Base-by-base conservation (phyloP, 1,140 invertebrate species). In the Scylla paramamosain region DNA sequence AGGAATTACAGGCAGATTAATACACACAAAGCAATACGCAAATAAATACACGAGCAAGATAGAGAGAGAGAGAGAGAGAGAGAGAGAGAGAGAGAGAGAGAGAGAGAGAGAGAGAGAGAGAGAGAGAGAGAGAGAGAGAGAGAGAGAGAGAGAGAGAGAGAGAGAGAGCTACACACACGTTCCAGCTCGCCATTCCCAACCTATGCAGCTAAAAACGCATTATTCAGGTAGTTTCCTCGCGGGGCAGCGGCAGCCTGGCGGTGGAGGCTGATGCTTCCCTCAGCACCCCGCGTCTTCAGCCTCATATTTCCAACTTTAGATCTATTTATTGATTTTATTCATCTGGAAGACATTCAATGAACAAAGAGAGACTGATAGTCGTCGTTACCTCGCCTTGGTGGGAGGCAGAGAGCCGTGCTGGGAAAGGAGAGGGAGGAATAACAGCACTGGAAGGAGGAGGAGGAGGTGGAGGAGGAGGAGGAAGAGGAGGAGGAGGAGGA, bases 21-120 rank as follows among this genome's bases (percentile, higher is more conserved):
- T 77, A 20, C 20, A 77, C n/a, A 77, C 39, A 39, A 39, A 39
- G 39, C 39, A 20, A 77, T 77, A 77, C 20, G n/a, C n/a, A n/a
- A 77, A 77, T 77, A 25, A n/a, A 77, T 77, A 77, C 20, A n/a
- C 8, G 25, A 77, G 67, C 20, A n/a, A n/a, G 67, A n/a, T 6
- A 77, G 67, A 25, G 25, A 77, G 67, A 77, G 67, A 77, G 67
- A 77, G 67, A 77, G 67, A 77, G 67, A 77, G 67, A 77, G 67
- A 77, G 67, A 77, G 67, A 77, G 67, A 77, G 67, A 77, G 67
- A 77, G 67, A 77, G 67, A 77, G 67, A 77, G 67, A 77, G 67
- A 77, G 67, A 77, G 67, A 77, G 67, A 77, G 67, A 77, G 67
- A 77, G 67, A 77, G 67, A 77, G 67, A 77, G 67, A 77, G 67